phyloP scores from a whole-genome alignment of 37 sponge, comb jelly and placozoan species.

The Corticium candelabrum region DNA sequence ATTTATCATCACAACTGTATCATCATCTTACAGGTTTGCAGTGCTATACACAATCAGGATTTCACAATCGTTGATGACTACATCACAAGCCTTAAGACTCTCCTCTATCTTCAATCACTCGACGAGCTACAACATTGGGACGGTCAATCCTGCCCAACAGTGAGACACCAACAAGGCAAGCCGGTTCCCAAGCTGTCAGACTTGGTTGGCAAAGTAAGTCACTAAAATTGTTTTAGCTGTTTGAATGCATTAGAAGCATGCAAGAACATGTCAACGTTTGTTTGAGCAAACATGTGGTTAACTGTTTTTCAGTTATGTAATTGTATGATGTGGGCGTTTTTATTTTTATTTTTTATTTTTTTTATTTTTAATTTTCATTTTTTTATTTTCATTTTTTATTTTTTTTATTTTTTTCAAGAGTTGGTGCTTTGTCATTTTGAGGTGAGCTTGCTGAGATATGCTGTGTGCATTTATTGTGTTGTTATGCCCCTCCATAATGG shows the following conservation, averaged over 20 bases:
- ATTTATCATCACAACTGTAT: background rate
- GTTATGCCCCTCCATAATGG: too few species aligned
- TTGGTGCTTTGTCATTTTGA: too few species aligned
- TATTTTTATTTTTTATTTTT: too few species aligned
- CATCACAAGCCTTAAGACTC: slow-evolving; percentile 61
- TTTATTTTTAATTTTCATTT: too few species aligned
- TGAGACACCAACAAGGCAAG: slow-evolving; percentile 84
- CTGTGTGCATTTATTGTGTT: too few species aligned
- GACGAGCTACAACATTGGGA: slow-evolving; percentile 66
- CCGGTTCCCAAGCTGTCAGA: slow-evolving; percentile 60
- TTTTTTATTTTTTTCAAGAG: too few species aligned
- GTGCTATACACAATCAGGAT: slow-evolving; percentile 92
- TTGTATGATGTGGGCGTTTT: too few species aligned
- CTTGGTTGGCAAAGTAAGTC: slow-evolving; percentile 59
- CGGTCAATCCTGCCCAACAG: slow-evolving; percentile 78
- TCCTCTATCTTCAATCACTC: slow-evolving; percentile 73
- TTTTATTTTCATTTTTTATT: too few species aligned
- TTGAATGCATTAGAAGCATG: background rate
- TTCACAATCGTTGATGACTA: slow-evolving; percentile 88
- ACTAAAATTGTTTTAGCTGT: background rate
- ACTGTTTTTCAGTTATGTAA: too few species aligned
- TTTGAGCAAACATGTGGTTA: too few species aligned
- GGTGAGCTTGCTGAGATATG: too few species aligned
- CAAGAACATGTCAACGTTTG: background rate
- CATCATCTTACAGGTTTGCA: slow-evolving; percentile 60